Evolutionary conservation across 2,888 invertebrate genomes (phyloP).

Genomic region (Nomada goodeniana): DNA sequence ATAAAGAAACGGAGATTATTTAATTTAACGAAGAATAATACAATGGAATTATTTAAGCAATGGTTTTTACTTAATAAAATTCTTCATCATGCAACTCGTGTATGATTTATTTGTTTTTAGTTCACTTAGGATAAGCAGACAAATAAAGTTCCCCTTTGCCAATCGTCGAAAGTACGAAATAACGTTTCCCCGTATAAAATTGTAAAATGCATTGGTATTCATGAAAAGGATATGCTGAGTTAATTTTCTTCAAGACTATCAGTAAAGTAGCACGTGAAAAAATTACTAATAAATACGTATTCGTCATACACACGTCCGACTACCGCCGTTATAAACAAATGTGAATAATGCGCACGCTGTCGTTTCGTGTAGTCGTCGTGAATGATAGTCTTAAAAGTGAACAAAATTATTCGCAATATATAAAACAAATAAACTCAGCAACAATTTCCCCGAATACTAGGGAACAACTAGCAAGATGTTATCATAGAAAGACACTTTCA

Average conservation of each 20-base stretch:
- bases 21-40: slow-evolving; percentile 70
- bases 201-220: slow-evolving; percentile 59
- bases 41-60: slow-evolving; percentile 67
- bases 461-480: slow-evolving; percentile 40
- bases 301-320: slow-evolving; percentile 14
- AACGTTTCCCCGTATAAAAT: slow-evolving; percentile 59
- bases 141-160: slow-evolving; percentile 65
- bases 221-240: slow-evolving; percentile 62
- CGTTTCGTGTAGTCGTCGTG: neutral
- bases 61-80: slow-evolving; percentile 47
- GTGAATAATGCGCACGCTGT: neutral
- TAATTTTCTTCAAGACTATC: slow-evolving; percentile 22
- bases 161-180: slow-evolving; percentile 41
- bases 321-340: slow-evolving; percentile 4
- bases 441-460: slow-evolving; percentile 48
- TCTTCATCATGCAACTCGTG: slow-evolving; percentile 60
- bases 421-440: slow-evolving; percentile 56
- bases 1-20: slow-evolving; percentile 59
- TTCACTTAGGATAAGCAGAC: slow-evolving; percentile 59
- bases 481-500: slow-evolving; percentile 40
- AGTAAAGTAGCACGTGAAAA: slow-evolving; percentile 21
- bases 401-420: slow-evolving; percentile 25
- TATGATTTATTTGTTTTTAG: slow-evolving; percentile 21
- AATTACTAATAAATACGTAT: slow-evolving; percentile 45
- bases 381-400: slow-evolving; percentile 12